phyloP scores from a whole-genome alignment of 2,113 vertebrate genomes.

The Monarcha castaneiventris region DNA sequence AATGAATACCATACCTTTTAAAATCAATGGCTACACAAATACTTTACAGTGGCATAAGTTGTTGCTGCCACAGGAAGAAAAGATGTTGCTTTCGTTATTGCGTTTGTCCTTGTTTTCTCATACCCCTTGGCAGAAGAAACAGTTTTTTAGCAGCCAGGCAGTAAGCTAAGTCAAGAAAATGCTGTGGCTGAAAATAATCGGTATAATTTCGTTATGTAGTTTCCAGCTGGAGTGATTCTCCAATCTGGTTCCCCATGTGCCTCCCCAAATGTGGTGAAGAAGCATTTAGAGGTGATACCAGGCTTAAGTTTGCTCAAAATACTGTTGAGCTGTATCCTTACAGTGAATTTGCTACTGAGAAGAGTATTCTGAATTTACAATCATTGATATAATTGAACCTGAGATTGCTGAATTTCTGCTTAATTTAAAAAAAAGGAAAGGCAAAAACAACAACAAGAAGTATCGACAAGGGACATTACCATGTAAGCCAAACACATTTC shows the following conservation, averaged over 20 bases:
- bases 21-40: not conserved
- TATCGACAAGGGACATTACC: accelerated
- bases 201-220: not conserved
- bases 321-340: not conserved
- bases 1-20: not conserved
- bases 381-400: not conserved
- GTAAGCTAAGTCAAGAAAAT: constrained; percentile 15
- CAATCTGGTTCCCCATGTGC: constrained; percentile 47
- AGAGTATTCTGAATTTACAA: not conserved
- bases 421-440: not conserved
- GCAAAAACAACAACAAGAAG: accelerated
- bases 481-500: not conserved
- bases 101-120: constrained; percentile 29
- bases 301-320: not conserved
- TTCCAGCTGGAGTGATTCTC: constrained; percentile 39
- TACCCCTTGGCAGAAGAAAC: constrained; percentile 31
- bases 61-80: constrained; percentile 5
- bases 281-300: not conserved
- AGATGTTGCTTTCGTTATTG: constrained; percentile 29
- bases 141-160: constrained; percentile 24
- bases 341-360: not conserved
- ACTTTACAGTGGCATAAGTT: not conserved
- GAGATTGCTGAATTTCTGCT: not conserved
- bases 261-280: constrained; percentile 30
- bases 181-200: constrained; percentile 23